Percentiles rank a stretch among this genome's conserved stretches.
Conservation (phyloP, 2,888 invertebrate species). For the Troides oblongomaculatus region DNA sequence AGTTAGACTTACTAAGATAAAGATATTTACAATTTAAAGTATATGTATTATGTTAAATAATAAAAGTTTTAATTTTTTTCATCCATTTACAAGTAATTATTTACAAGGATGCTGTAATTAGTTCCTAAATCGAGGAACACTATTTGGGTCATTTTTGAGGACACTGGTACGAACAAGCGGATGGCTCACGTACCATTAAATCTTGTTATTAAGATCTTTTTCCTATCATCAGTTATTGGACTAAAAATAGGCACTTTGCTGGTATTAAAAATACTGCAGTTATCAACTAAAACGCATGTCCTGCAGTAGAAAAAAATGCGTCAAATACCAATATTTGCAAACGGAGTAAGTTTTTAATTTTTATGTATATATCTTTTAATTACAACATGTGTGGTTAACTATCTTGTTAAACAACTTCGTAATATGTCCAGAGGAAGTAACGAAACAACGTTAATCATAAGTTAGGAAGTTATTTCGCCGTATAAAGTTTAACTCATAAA, state of each 20-base stretch:
- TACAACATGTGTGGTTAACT: slow-evolving; percentile 5
- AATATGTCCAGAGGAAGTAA: slow-evolving; percentile 13
- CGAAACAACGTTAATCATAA: slow-evolving; percentile 30
- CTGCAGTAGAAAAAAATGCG: neutral
- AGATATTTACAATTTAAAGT: too few species aligned
- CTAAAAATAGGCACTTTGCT: neutral
- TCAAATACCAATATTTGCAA: neutral
- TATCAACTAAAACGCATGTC: neutral
- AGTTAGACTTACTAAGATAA: too few species aligned
- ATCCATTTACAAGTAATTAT: too few species aligned
- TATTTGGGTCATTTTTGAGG: too few species aligned
- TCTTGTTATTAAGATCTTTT: too few species aligned
- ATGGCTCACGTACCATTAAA: neutral
- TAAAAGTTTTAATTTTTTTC: too few species aligned
- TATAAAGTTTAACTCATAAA: slow-evolving; percentile 30
- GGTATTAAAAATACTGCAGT: neutral
- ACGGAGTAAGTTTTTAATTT: neutral
- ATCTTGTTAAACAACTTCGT: slow-evolving; percentile 18
- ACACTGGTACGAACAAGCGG: too few species aligned
- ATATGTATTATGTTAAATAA: too few species aligned
- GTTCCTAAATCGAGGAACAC: too few species aligned
- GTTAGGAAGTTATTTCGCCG: slow-evolving; percentile 28
- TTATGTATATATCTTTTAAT: neutral
- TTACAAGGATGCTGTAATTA: too few species aligned
- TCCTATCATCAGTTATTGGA: neutral